Evolutionary conservation across 2,797 vertebrate genomes (phyloP).

Genomic region (Epinephelus coioides): DNA sequence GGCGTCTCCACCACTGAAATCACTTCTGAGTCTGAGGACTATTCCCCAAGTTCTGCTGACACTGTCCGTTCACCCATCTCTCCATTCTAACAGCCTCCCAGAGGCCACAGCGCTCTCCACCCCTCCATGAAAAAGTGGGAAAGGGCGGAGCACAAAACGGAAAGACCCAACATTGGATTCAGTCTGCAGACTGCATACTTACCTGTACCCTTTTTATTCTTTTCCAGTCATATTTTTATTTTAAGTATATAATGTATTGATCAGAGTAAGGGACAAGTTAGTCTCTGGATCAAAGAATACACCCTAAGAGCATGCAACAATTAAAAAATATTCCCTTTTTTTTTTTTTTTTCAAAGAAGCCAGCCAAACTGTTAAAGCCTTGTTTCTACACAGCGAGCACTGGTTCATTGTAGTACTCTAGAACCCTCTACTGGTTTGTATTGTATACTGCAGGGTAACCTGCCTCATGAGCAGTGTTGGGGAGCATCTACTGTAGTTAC

Average conservation of each 20-base stretch:
- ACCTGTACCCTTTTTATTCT: slow-evolving; percentile 11
- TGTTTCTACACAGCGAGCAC: slow-evolving; percentile 43
- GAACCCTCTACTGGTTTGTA: slow-evolving; percentile 66
- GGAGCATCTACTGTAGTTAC: too few relatives aligned
- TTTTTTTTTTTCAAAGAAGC: slow-evolving; percentile 5
- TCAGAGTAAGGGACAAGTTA: background rate
- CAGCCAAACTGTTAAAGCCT: slow-evolving; percentile 39
- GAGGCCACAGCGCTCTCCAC: slow-evolving; percentile 12
- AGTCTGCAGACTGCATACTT: slow-evolving; percentile 35
- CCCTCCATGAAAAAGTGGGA: background rate
- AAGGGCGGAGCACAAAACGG: slow-evolving; percentile 8
- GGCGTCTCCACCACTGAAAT: slow-evolving; percentile 87
- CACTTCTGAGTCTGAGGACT: slow-evolving; percentile 95
- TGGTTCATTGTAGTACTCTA: slow-evolving; percentile 40
- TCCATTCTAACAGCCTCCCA: slow-evolving; percentile 89
- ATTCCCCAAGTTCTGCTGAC: slow-evolving; percentile 93
- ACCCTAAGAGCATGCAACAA: slow-evolving; percentile 46
- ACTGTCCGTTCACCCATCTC: slow-evolving; percentile 96
- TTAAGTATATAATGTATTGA: slow-evolving; percentile 9
- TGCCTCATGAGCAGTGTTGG: background rate
- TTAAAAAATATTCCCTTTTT: too few relatives aligned
- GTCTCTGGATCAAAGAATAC: slow-evolving; percentile 19
- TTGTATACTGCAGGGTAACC: slow-evolving; percentile 44
- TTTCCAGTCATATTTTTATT: slow-evolving; percentile 17
- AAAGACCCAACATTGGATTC: slow-evolving; percentile 1